Evolutionary conservation across 2,113 vertebrate genomes (phyloP).

Genomic region (Ceyx margarethae): DNA sequence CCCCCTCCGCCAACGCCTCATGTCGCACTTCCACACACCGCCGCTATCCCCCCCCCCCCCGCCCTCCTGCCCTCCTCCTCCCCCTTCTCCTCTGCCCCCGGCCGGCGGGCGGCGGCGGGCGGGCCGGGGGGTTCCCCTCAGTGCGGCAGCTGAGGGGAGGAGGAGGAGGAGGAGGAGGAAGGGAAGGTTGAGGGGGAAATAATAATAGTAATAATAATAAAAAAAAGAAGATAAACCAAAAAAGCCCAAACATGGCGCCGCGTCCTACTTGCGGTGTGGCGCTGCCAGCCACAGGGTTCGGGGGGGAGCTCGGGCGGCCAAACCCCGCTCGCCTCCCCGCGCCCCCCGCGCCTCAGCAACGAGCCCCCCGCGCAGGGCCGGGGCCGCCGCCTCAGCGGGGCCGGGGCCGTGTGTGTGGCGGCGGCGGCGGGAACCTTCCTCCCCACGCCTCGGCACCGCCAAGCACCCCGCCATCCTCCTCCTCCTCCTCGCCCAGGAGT

Average conservation of each 20-base stretch:
- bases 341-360: neutral
- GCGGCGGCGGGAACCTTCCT: neutral
- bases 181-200: neutral
- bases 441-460: neutral
- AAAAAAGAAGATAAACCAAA: no score
- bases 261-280: conserved; percentile 64
- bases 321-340: neutral
- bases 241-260: conserved; percentile 71
- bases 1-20: neutral
- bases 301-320: neutral
- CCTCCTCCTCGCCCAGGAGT: conserved; percentile 35
- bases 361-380: neutral
- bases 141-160: neutral
- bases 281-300: conserved; percentile 7
- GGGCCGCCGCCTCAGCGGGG: neutral
- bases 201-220: neutral
- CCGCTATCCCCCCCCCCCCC: neutral
- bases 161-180: no score
- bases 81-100: no score
- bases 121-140: neutral
- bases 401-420: neutral
- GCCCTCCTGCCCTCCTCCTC: no score
- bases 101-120: no score
- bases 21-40: neutral
- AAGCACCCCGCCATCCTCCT: neutral